Evolutionary conservation across 2,888 invertebrate genomes (phyloP), one percentile per base, ranked within the genome.

Genomic region (Hyles lineata): DNA sequence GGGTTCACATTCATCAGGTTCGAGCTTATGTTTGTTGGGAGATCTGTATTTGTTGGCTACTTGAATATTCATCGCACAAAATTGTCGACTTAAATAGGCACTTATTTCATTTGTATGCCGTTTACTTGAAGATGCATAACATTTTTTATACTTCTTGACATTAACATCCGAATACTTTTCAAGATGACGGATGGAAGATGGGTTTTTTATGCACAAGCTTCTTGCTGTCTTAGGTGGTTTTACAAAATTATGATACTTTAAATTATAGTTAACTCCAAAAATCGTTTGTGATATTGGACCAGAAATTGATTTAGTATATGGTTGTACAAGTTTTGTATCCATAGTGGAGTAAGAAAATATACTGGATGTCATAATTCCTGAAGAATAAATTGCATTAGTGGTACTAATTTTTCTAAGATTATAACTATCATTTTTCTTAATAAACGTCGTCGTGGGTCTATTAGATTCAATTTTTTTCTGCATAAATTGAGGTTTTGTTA

Each of bases 41-140:
- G 67, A 67, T 84, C 83, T 77, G 81, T 78, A 71, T 70, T 73
- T 75, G 17, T 76, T 74, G 69, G 77, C 75, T 70, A 85, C 59
- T 72, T 84, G 81, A 63, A 85, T 74, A 75, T 87, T 87, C 86
- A 87, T 84, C 19, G 82, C 78, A 74, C 79, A 85, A 77, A 81
- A 83, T 76, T 79, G 77, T 19, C 76, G 78, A 61, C 76, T 79
- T 29, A 83, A 77, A 63, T 71, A 71, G 35, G 43, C 43, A 60
- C 73, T 78, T 7, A 67, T 21, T 50, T 67, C 23, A 23, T 67
- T 67, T 50, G 50, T 17, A 50, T 8, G 69, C 73, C 72, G 19
- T 50, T 72, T 50, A 75, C 3, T 70, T n/a, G 25, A 52, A 19
- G 70, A 70, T 7, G 29, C 29, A 70, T 70, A 55, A 6, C 29